These are phyloP conservation scores for Ctenopoma multispine DNA, from an alignment of 2,797 vertebrate species.

Conservation along the genomic window DNA sequence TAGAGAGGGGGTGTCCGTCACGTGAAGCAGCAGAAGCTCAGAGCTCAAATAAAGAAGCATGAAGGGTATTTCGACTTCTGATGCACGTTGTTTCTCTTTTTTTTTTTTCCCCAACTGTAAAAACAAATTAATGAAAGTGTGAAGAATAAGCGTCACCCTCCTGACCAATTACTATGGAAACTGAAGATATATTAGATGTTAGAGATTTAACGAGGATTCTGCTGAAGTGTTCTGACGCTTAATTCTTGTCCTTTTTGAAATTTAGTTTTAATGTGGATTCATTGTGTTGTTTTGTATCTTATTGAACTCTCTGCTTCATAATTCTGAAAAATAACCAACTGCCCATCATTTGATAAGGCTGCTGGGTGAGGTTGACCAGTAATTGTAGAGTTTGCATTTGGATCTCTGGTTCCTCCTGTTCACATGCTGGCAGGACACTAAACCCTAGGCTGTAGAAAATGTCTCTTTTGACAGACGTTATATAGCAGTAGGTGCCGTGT, in stretches of 20 bases:
- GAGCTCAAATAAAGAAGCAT: too few species aligned
- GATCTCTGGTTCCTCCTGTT: not conserved
- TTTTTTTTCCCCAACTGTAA: too few species aligned
- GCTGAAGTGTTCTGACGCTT: too few species aligned
- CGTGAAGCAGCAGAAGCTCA: too few species aligned
- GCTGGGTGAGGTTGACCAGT: not conserved
- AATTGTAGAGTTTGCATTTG: not conserved
- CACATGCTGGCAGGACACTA: not conserved
- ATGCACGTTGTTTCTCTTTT: too few species aligned
- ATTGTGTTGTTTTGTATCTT: too few species aligned
- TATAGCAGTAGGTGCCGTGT: not conserved
- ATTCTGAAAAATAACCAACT: not conserved
- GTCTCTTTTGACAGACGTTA: not conserved
- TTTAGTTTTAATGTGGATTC: not conserved
- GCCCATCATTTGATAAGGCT: not conserved
- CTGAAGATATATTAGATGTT: not conserved
- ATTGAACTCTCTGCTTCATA: too few species aligned
- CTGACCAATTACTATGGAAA: not conserved
- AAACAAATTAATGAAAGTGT: too few species aligned
- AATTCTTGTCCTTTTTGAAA: not conserved
- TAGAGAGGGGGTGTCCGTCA: too few species aligned
- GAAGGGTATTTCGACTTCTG: too few species aligned
- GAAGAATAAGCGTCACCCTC: too few species aligned
- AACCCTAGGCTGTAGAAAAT: not conserved
- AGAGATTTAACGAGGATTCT: not conserved